Base-by-base conservation (phyloP, 2,888 invertebrate species). In the Polydrusus pterygomalis region DNA sequence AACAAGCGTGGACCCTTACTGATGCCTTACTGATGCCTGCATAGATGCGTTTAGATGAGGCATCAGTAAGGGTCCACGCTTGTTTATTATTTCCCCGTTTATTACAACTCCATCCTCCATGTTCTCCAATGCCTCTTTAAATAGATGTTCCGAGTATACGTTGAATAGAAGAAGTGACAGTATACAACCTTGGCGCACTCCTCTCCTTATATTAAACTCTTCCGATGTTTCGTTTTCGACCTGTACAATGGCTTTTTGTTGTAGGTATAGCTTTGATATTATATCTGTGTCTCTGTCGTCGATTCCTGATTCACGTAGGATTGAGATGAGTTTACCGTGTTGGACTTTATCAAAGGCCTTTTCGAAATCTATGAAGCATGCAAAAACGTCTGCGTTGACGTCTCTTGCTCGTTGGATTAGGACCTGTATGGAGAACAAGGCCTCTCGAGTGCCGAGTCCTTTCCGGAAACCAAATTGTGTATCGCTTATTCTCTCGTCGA, bases 271-370 rank as follows among this genome's bases (percentile, higher is more conserved):
- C 60, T 58, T 58, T 58, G 60, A 34, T 58, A 58, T 34, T 38
- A 69, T 56, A n/a, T 69, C 69, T 58, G 38, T 43, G 43, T 69
- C 69, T 69, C 69, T 69, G 25, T 69, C 58, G 69, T 69, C 69
- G 43, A 69, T 69, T 69, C 69, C 69, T 69, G 69, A 69, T 11
- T 69, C 56, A 10, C 38, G 56, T 25, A 25, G 25, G 25, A 25
- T 25, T 25, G 25, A 25, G 25, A 25, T 25, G 25, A 25, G 25
- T 25, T 65, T 65, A 15, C 18, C 17, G 15, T 63, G 63, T n/a
- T 43, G 43, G 15, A 64, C 64, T 45, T 64, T 64, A 17, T 64
- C 64, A 45, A 64, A 64, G 45, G 25, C 64, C 18, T 64, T 38
- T 18, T 64, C 64, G 25, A 64, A 64, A 18, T 45, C 18, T 18